A percentile compares a stretch with the other conserved stretches of the same genome.
Conservation (phyloP, 2,113 vertebrate genomes). For the Talpa occidentalis region DNA sequence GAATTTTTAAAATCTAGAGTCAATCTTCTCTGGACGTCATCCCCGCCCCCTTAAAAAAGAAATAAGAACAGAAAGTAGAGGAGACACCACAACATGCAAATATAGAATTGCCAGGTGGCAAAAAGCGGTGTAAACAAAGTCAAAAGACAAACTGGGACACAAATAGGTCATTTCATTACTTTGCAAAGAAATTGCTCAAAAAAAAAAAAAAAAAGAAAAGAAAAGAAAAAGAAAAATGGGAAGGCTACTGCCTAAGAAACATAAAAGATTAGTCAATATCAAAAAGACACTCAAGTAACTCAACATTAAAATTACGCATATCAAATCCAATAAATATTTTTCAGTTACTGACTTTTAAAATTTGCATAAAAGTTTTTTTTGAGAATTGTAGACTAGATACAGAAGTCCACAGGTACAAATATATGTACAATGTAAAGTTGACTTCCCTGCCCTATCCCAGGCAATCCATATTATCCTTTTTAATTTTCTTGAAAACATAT, state of each 20-base stretch:
- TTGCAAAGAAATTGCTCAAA: neutral
- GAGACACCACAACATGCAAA: neutral
- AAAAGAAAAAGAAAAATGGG: neutral
- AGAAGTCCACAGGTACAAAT: neutral
- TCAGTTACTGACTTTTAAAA: neutral
- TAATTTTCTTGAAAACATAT: neutral
- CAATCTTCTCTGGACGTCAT: neutral
- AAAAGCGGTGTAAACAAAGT: neutral
- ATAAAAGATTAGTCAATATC: neutral
- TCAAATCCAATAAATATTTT: neutral
- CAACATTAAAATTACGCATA: neutral
- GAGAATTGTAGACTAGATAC: neutral
- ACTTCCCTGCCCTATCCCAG: neutral
- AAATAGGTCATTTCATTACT: neutral
- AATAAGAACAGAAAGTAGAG: neutral
- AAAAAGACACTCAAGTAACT: conserved; percentile 18
- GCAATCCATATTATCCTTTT: neutral
- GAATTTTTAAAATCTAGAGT: neutral
- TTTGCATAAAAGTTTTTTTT: conserved; percentile 20
- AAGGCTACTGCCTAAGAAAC: neutral
- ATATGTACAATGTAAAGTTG: neutral
- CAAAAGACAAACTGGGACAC: neutral
- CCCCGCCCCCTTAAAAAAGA: neutral
- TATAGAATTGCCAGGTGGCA: neutral
- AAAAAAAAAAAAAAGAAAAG: too few relatives aligned